phyloP scores from a whole-genome alignment of 2,888 invertebrate species.

The Ennomos erosarius region DNA sequence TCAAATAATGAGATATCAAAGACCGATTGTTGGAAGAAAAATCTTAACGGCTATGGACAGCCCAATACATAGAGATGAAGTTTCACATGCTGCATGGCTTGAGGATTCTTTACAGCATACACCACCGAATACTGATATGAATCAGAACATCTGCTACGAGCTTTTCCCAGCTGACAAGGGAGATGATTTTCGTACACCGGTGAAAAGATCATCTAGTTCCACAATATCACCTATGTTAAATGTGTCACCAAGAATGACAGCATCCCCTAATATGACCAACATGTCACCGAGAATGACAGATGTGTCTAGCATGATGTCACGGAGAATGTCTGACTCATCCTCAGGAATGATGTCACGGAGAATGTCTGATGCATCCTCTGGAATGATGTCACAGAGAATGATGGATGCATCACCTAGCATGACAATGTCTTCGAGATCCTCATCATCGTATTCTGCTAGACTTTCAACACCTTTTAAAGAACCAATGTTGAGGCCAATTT shows the following conservation, averaged over 20 bases:
- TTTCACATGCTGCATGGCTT: conserved; percentile 26
- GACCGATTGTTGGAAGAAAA: conserved; percentile 69
- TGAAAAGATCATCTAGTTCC: conserved; percentile 35
- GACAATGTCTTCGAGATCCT: conserved; percentile 8
- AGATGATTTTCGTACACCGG: conserved; percentile 51
- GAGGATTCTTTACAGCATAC: conserved; percentile 36
- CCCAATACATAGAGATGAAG: conserved; percentile 35
- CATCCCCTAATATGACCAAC: conserved; percentile 18
- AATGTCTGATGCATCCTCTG: conserved; percentile 1
- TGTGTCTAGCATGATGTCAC: conserved; percentile 23
- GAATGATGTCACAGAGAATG: not conserved
- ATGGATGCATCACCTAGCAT: not conserved
- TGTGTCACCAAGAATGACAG: conserved; percentile 14
- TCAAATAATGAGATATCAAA: conserved; percentile 43
- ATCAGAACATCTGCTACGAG: conserved; percentile 50
- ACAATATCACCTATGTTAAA: conserved; percentile 13
- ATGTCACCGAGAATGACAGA: conserved; percentile 29
- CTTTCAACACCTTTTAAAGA: conserved; percentile 27
- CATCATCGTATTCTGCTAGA: conserved; percentile 23
- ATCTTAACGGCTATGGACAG: conserved; percentile 52
- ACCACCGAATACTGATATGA: conserved; percentile 43
- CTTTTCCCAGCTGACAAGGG: conserved; percentile 61
- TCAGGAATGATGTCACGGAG: not conserved
- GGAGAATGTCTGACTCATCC: not conserved
- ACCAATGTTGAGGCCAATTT: conserved; percentile 29